Base-by-base conservation (phyloP, 2,888 invertebrate species). In the Drosophila emarginata region DNA sequence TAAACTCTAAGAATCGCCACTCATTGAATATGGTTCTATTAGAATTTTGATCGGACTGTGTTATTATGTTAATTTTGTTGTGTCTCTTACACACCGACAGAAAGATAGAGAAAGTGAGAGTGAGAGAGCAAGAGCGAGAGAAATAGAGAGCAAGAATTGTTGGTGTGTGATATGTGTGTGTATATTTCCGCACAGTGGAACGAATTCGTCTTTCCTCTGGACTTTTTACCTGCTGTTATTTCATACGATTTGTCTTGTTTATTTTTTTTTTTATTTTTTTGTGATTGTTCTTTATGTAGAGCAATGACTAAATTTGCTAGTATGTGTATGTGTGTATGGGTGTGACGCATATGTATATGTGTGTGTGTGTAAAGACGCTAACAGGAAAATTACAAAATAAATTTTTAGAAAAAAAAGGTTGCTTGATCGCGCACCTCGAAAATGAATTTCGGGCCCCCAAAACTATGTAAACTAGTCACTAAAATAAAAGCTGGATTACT, bases 291-390 rank as follows among this genome's bases (percentile, higher is more conserved):
- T 61, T 72, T 78, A 59, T 76, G 65, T 79, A 70, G 82, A 61
- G 58, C 84, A 60, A 81, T 84, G 87, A 79, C 79, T 84, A 84
- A 40, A 68, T 76, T 78, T 74, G 83, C 82, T 86, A 82, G 18
- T 72, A 58, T 71, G 51, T 74, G 53, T 72, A 70, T 77, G 51
- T 76, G 32, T 71, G 51, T 74, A 68, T 36, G 61, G 66, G 61
- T 72, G 45, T 74, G 50, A 26, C 53, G 67, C 36, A 37, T 67
- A 58, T 56, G 62, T 68, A 40, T 79, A 40, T 71, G 54, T 71
- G 62, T 71, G 52, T 63, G 45, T 75, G 65, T 71, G 53, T 71
- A 81, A 37, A 81, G 78, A 79, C 72, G 75, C 86, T 82, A 86
- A 60, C 26, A 71, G 72, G 72, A 15, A 54, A 36, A 54, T 15